Conservation (phyloP, 2,113 vertebrate species). For the Hystrix brachyura region DNA sequence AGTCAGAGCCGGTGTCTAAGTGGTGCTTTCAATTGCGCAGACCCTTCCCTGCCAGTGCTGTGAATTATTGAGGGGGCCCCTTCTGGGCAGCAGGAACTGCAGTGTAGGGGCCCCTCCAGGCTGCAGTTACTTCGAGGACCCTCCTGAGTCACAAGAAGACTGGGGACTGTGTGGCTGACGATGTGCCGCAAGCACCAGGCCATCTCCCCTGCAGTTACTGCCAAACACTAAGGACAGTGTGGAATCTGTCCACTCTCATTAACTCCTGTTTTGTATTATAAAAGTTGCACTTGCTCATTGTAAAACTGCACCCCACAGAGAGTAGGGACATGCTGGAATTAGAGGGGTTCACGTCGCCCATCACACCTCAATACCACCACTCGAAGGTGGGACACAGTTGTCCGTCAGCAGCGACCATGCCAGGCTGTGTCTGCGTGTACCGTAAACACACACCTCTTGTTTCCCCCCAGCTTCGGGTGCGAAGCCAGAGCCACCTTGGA, state of each 20-base stretch:
- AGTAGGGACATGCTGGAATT: too few relatives aligned
- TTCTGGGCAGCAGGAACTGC: not conserved
- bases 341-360: not conserved
- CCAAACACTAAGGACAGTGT: too few relatives aligned
- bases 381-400: rapidly evolving
- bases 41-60: not conserved
- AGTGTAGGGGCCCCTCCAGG: not conserved
- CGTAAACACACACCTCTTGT: not conserved
- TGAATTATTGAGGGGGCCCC: not conserved
- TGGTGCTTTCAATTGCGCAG: not conserved
- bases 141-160: too few relatives aligned
- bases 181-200: too few relatives aligned
- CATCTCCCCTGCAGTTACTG: too few relatives aligned
- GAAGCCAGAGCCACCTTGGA: not conserved
- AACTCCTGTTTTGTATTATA: not conserved
- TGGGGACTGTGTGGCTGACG: not conserved
- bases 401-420: rapidly evolving
- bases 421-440: not conserved
- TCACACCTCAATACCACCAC: rapidly evolving
- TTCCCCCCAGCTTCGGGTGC: not conserved
- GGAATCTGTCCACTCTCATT: too few relatives aligned
- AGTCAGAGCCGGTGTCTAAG: not conserved
- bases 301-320: not conserved
- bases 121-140: rapidly evolving
- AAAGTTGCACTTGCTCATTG: not conserved